phyloP scores from a whole-genome alignment of 2,113 vertebrate genomes.

The mouse (Mus musculus) region DNA sequence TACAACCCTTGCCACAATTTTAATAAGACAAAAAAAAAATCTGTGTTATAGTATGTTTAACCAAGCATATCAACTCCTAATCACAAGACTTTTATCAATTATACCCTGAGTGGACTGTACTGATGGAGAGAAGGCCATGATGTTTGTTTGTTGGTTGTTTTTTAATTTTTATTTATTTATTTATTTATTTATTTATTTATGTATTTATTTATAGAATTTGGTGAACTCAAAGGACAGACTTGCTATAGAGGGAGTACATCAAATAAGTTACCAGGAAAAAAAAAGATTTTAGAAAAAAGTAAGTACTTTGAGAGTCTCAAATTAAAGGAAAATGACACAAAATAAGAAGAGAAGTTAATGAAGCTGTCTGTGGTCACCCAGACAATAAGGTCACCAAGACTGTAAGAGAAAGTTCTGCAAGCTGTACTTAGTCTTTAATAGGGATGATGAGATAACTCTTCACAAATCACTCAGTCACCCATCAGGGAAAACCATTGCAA shows the following conservation, averaged over 20 bases:
- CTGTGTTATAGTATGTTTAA: background rate
- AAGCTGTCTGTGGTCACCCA: background rate
- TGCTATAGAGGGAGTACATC: background rate
- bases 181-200: too few relatives aligned
- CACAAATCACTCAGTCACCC: background rate
- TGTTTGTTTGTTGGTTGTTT: background rate
- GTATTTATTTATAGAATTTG: background rate
- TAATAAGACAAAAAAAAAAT: background rate
- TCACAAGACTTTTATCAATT: background rate
- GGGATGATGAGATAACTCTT: background rate
- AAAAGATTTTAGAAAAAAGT: too few relatives aligned
- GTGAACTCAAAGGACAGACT: background rate
- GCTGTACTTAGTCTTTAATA: background rate
- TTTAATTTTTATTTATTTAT: background rate
- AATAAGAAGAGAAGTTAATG: background rate
- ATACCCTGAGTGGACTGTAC: background rate
- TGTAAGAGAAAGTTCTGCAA: background rate
- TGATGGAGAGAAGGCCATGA: background rate
- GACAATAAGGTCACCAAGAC: background rate
- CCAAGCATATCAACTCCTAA: background rate
- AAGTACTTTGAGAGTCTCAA: background rate
- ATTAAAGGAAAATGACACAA: background rate
- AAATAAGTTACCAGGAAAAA: background rate
- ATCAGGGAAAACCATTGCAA: background rate
- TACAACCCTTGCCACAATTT: background rate